phyloP scores from a whole-genome alignment of 2,888 invertebrate genomes.

The Sialis fuliginosa region DNA sequence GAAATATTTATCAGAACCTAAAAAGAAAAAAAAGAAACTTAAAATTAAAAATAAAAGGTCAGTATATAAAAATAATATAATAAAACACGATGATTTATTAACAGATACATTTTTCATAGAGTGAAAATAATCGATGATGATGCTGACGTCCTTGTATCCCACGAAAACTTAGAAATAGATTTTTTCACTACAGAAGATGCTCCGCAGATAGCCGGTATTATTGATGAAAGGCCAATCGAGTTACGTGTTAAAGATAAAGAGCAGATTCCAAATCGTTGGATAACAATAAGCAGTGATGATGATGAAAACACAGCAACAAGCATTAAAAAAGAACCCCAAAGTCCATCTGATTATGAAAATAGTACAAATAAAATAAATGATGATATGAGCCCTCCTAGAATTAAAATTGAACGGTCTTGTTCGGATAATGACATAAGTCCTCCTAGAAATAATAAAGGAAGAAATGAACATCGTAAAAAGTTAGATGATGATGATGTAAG shows the following conservation, averaged over 20 bases:
- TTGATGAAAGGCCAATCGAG: slow-evolving; percentile 64
- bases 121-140: slow-evolving; percentile 81
- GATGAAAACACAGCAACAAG: slow-evolving; percentile 31
- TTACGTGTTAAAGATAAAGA: slow-evolving; percentile 18
- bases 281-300: slow-evolving; percentile 18
- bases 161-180: slow-evolving; percentile 45
- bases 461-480: slow-evolving; percentile 4
- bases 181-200: slow-evolving; percentile 69
- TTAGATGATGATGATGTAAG: slow-evolving; percentile 10
- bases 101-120: slow-evolving; percentile 27
- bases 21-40: slow-evolving; percentile 34
- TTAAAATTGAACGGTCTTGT: background rate
- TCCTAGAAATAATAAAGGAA: slow-evolving; percentile 3
- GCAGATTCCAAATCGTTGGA: slow-evolving; percentile 5
- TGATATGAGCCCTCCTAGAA: background rate
- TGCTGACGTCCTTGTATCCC: slow-evolving; percentile 40
- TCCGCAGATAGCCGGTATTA: slow-evolving; percentile 73
- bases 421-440: slow-evolving; percentile 3
- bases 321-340: slow-evolving; percentile 24
- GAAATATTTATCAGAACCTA: slow-evolving; percentile 52
- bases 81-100: background rate
- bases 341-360: background rate
- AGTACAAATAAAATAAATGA: background rate
- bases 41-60: slow-evolving; percentile 11
- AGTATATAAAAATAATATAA: slow-evolving; percentile 9